Evolutionary conservation across 2,797 vertebrate species (phyloP).

Genomic region (Eidolon dupreanum): DNA sequence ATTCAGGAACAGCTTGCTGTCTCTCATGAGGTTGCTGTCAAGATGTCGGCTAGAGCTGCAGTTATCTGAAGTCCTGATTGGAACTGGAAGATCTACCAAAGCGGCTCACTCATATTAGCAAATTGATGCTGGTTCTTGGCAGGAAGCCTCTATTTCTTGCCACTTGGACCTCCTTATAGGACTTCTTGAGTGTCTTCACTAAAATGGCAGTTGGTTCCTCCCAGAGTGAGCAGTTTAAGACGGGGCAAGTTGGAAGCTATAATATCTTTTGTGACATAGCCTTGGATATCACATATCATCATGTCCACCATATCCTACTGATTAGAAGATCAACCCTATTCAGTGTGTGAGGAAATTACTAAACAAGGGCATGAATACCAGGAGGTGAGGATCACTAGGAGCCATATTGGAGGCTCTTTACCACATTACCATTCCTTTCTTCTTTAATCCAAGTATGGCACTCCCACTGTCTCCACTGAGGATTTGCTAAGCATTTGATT

Average conservation of each 20-base stretch:
- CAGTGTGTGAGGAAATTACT: neutral
- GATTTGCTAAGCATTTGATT: neutral
- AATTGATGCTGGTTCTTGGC: neutral
- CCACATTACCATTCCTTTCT: neutral
- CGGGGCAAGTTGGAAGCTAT: neutral
- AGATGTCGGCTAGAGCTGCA: neutral
- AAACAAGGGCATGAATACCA: neutral
- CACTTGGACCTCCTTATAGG: neutral
- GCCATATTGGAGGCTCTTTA: neutral
- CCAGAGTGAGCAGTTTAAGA: neutral
- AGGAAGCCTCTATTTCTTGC: slow-evolving; percentile 4
- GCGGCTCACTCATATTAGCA: neutral
- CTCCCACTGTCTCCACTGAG: neutral
- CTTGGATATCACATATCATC: neutral
- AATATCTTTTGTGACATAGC: neutral
- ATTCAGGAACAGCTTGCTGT: neutral
- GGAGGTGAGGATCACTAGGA: neutral
- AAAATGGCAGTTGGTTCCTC: neutral
- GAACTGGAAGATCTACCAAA: neutral
- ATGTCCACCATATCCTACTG: neutral
- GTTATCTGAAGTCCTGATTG: neutral
- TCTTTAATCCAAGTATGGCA: neutral
- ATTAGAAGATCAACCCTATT: neutral
- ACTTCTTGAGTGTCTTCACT: neutral
- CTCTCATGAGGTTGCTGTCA: neutral